phyloP scores from a whole-genome alignment of 2,113 vertebrate species.

The Cyprinodon tularosa region DNA sequence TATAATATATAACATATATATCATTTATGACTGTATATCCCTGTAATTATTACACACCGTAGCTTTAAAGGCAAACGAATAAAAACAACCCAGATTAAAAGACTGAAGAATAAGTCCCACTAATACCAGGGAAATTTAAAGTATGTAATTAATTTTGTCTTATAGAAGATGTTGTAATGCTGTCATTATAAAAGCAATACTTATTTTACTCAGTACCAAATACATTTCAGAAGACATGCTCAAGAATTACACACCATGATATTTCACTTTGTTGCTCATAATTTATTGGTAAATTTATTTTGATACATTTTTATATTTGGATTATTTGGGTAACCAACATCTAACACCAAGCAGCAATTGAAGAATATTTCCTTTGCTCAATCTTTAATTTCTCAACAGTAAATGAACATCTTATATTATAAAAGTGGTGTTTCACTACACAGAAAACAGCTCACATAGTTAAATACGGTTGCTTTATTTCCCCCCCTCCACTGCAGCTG shows the following conservation, averaged over 20 bases:
- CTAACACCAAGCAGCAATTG: not conserved
- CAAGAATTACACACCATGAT: not conserved
- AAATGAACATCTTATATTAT: not conserved
- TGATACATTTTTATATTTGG: not conserved
- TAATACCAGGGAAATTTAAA: not conserved
- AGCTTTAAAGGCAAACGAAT: too few relatives aligned
- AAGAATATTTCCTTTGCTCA: not conserved
- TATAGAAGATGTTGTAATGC: not conserved
- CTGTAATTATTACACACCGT: too few relatives aligned
- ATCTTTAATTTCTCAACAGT: not conserved
- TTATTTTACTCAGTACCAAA: not conserved
- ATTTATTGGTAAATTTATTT: not conserved
- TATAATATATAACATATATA: too few relatives aligned
- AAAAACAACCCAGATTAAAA: not conserved
- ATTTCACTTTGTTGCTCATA: not conserved
- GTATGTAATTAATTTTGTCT: not conserved
- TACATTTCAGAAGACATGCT: not conserved
- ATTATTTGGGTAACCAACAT: not conserved
- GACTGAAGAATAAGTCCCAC: too few relatives aligned
- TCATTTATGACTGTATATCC: too few relatives aligned
- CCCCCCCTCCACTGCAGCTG: conserved; percentile 34
- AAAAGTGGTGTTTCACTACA: not conserved
- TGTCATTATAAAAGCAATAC: not conserved
- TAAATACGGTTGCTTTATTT: conserved; percentile 22
- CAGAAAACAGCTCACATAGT: not conserved